phyloP scores from a whole-genome alignment of 2,888 invertebrate species.

The Gryllus longicercus region DNA sequence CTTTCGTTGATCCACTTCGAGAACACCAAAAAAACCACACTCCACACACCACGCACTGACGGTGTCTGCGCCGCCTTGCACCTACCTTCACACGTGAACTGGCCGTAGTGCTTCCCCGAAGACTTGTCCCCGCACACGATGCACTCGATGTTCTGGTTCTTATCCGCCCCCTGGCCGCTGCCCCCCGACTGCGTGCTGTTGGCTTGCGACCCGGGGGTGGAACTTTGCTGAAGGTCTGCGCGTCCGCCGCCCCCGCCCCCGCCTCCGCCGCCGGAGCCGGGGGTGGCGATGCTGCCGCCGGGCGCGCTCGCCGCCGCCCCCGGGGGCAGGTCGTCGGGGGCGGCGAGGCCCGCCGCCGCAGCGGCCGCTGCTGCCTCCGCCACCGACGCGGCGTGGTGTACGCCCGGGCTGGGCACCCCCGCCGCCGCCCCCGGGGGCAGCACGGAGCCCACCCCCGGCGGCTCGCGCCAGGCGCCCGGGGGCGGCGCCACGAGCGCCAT shows the following conservation, averaged over 20 bases:
- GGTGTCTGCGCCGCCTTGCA: slow-evolving; percentile 35
- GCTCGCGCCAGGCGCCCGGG: slow-evolving; percentile 58
- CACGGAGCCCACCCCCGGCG: slow-evolving; percentile 46
- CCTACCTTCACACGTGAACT: slow-evolving; percentile 97
- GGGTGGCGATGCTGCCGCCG: slow-evolving; percentile 35
- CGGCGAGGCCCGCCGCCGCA: slow-evolving; percentile 38
- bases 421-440: slow-evolving; percentile 37
- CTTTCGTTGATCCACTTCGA: no score
- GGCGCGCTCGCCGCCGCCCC: not conserved
- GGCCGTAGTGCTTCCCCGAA: slow-evolving; percentile 98
- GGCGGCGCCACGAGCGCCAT: slow-evolving; percentile 56
- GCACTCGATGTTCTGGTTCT: slow-evolving; percentile 93
- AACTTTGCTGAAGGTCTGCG: slow-evolving; percentile 53
- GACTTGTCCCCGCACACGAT: slow-evolving; percentile 98
- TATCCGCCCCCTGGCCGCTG: slow-evolving; percentile 54
- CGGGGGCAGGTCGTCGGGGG: slow-evolving; percentile 35
- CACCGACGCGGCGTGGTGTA: slow-evolving; percentile 39
- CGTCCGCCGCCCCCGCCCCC: slow-evolving; percentile 36
- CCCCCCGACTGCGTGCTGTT: slow-evolving; percentile 70
- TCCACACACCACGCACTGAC: not conserved
- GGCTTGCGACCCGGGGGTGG: slow-evolving; percentile 71
- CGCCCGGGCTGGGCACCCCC: slow-evolving; percentile 47
- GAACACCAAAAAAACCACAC: no score
- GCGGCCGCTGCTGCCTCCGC: slow-evolving; percentile 37
- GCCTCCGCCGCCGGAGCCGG: slow-evolving; percentile 36